Base-by-base conservation (phyloP, 2,888 invertebrate species). In the Sinodicranocentrus sp. region DNA sequence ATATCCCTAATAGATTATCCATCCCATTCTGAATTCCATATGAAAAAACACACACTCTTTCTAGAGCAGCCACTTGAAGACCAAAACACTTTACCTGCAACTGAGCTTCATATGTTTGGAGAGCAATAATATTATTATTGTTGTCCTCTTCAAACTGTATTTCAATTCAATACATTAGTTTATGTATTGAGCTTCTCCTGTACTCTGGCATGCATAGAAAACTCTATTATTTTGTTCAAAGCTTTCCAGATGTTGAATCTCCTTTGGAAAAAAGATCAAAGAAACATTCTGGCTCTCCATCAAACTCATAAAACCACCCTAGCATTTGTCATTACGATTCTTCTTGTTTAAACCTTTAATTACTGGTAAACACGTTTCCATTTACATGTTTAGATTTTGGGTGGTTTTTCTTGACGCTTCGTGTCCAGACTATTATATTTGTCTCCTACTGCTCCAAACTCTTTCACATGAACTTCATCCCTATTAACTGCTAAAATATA, bases 331-430 rank as follows among this genome's bases (percentile, higher is more conserved):
- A 48, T 80, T 73, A 57, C 57, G 19, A 33, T 73, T 71, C 44
- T 52, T 71, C 59, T 79, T 79, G 71, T 79, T 72, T 44, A 17
- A 67, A 63, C 57, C 82, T 57, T 70, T 75, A 80, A 80, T 80
- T 80, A 80, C 73, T 72, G 48, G 65, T 57, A 72, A 80, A 80
- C 80, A 73, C 48, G 73, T 39, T 73, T 57, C 59, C 75, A 73
- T 82, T 82, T 68, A 82, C 82, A 75, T 52, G 80, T 59, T 72
- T 59, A 43, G 19, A 72, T 72, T 65, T 80, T 72, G 80, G 80
- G 72, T 72, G 80, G 72, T 54, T 80, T 52, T 70, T 21, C 21
- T 57, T 19, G 57, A 57, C 13, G 57, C 13, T 23, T 57, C 57
- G 57, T 57, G 25, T 57, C 25, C 57, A 57, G 21, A 19, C 21